phyloP scores from a whole-genome alignment of 2,888 invertebrate species.

The Rotaria magnacalcarata region DNA sequence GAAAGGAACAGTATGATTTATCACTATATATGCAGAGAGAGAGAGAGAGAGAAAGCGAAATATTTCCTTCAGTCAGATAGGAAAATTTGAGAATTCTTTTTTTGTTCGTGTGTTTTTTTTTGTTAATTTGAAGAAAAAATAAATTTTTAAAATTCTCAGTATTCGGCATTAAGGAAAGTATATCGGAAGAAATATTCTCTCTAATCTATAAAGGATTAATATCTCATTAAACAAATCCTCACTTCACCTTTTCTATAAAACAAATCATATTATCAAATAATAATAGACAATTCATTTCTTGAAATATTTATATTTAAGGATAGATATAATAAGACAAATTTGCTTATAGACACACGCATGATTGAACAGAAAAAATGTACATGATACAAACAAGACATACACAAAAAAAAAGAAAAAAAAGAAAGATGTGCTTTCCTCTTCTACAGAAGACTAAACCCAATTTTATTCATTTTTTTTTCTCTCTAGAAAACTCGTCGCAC shows the following conservation, averaged over 20 bases:
- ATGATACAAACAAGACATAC: not conserved
- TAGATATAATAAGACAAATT: conserved; percentile 13
- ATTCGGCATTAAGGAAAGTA: too few relatives aligned
- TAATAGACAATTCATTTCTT: not conserved
- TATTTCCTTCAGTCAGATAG: conserved; percentile 6
- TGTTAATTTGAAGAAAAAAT: too few relatives aligned
- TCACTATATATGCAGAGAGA: not conserved
- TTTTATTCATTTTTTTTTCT: not conserved
- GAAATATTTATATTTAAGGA: conserved; percentile 29
- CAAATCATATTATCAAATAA: not conserved
- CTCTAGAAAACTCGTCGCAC: not conserved
- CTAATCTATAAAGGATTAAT: not conserved
- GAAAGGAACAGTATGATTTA: not conserved
- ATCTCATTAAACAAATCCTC: not conserved
- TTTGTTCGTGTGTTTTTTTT: too few relatives aligned
- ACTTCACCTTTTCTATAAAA: not conserved
- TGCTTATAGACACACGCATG: not conserved
- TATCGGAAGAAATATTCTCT: not conserved
- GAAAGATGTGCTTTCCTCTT: not conserved
- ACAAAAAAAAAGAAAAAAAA: not conserved
- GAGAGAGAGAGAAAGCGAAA: not conserved
- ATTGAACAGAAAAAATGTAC: conserved; percentile 1
- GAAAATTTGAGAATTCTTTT: not conserved
- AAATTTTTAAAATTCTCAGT: too few relatives aligned
- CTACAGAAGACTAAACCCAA: not conserved